phyloP scores from a whole-genome alignment of 2,113 vertebrate species.

The Gadus chalcogrammus region DNA sequence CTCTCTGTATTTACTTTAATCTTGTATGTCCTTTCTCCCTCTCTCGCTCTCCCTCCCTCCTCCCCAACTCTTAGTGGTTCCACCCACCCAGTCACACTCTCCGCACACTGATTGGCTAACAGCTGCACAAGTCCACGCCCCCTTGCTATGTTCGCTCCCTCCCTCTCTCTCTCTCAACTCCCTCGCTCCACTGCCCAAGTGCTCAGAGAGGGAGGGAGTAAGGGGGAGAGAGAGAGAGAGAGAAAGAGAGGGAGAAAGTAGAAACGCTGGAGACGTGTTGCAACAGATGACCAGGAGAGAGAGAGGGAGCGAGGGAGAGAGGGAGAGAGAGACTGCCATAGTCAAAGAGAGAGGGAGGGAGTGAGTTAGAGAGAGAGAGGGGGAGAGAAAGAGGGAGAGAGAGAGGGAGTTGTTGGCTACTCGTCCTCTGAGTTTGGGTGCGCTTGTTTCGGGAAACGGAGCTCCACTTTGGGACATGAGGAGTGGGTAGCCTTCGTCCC shows the following conservation, averaged over 20 bases:
- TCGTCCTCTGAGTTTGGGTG: no score
- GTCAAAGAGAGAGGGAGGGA: background rate
- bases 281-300: background rate
- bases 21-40: slow-evolving; percentile 4
- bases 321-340: background rate
- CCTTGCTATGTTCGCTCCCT: background rate
- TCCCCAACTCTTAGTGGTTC: background rate
- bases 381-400: background rate
- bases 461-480: background rate
- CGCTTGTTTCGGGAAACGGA: no score
- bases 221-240: background rate
- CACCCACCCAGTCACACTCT: background rate
- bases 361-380: slow-evolving; percentile 11
- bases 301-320: background rate
- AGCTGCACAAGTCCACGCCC: background rate
- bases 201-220: background rate
- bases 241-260: background rate
- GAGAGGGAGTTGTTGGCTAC: no score
- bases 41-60: slow-evolving; percentile 25
- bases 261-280: background rate
- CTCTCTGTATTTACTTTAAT: slow-evolving; percentile 31
- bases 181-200: background rate
- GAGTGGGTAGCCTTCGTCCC: background rate
- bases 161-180: background rate
- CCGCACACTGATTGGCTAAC: background rate